Evolutionary conservation across 2,113 vertebrate species (phyloP).

Genomic region (Phrynosoma blainvillii): DNA sequence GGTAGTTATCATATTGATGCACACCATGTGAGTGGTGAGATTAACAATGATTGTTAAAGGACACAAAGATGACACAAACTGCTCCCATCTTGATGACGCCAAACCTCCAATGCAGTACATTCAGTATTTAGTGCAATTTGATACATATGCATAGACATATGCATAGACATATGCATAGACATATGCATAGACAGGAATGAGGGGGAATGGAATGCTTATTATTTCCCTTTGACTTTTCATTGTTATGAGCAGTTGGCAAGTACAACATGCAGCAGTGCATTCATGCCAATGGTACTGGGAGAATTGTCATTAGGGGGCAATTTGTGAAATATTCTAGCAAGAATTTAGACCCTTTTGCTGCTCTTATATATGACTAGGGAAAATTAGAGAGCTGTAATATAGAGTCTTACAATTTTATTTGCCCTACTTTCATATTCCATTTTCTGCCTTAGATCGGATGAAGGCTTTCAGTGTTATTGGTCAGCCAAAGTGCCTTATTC

Average conservation of each 20-base stretch:
- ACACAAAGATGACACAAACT: too few species aligned
- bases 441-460: neutral
- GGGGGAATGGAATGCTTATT: too few species aligned
- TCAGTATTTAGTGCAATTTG: too few species aligned
- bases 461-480: neutral
- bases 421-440: neutral
- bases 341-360: neutral
- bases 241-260: neutral
- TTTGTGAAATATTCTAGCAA: neutral
- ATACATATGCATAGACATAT: too few species aligned
- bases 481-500: neutral
- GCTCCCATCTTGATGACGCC: too few species aligned
- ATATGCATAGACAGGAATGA: too few species aligned
- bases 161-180: too few species aligned
- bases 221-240: too few species aligned
- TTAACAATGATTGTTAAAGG: too few species aligned
- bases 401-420: neutral
- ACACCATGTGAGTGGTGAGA: too few species aligned
- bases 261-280: neutral
- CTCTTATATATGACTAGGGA: neutral
- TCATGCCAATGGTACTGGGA: neutral
- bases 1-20: too few species aligned
- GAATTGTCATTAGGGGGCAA: neutral
- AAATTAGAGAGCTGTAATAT: neutral
- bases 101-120: too few species aligned